These are phyloP conservation scores for Cherax destructor DNA, from an alignment of 1,140 invertebrate genomes.

Conservation along the genomic window DNA sequence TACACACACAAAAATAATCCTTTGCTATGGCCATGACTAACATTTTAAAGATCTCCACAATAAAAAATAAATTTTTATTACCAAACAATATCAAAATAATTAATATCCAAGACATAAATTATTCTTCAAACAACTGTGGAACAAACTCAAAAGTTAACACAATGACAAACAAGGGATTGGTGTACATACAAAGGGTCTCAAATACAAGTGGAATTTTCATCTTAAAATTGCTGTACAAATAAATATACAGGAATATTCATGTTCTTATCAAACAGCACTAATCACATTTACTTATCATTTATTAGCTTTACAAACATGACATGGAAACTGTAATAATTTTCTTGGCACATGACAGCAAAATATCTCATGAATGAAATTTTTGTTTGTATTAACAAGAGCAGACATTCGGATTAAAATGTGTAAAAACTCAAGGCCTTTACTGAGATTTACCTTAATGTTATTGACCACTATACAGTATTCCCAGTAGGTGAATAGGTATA, in stretches of 20 bases:
- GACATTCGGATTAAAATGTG: neutral
- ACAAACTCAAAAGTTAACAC: neutral
- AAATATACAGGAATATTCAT: neutral
- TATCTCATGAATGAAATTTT: constrained; percentile 2
- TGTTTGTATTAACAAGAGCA: neutral
- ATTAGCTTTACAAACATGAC: neutral
- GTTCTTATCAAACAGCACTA: neutral
- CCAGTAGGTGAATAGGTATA: too few relatives aligned
- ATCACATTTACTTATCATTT: neutral
- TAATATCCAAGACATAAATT: neutral
- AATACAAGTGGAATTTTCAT: neutral
- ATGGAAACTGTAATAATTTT: neutral
- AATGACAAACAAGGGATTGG: neutral
- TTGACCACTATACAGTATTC: too few relatives aligned
- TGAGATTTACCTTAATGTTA: neutral
- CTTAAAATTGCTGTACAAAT: neutral
- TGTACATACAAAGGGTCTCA: neutral
- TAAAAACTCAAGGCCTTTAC: neutral
- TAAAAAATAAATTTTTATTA: neutral
- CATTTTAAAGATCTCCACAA: neutral
- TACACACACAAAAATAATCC: neutral
- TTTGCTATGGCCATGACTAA: neutral
- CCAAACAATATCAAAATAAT: neutral
- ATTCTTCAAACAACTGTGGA: neutral
- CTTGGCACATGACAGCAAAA: neutral